phyloP scores from a whole-genome alignment of 2,888 invertebrate species.

The Leptinotarsa rubiginosa region DNA sequence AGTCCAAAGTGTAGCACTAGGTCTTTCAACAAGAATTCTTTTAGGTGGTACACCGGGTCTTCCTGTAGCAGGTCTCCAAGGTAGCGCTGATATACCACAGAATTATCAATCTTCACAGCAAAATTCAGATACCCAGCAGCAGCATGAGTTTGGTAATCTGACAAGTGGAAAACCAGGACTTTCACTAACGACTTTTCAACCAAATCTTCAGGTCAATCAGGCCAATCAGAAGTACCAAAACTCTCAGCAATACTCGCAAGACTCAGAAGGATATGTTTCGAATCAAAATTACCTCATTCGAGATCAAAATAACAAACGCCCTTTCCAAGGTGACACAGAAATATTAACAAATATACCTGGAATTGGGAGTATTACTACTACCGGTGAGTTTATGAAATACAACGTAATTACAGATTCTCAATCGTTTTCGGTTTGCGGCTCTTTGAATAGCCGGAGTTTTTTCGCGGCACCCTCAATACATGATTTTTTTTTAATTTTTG shows the following conservation, averaged over 20 bases:
- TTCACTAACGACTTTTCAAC: neutral
- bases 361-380: neutral
- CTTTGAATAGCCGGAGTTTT: no score
- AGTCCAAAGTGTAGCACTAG: no score
- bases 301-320: neutral
- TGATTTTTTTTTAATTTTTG: no score
- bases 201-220: neutral
- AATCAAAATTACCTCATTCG: conserved; percentile 8
- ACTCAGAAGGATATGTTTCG: neutral
- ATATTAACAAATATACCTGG: conserved; percentile 8
- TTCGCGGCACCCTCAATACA: no score
- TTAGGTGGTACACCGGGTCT: neutral
- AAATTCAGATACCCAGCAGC: neutral
- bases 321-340: neutral
- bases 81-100: neutral
- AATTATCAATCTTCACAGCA: neutral
- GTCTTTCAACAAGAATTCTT: no score
- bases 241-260: neutral
- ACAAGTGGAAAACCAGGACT: neutral
- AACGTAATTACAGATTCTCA: neutral
- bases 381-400: neutral
- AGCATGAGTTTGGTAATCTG: neutral
- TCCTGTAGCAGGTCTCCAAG: neutral
- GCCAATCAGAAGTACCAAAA: neutral
- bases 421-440: no score